These are phyloP conservation scores for Tachuris rubrigastra DNA, from an alignment of 2,113 vertebrate species.

Conservation along the genomic window DNA sequence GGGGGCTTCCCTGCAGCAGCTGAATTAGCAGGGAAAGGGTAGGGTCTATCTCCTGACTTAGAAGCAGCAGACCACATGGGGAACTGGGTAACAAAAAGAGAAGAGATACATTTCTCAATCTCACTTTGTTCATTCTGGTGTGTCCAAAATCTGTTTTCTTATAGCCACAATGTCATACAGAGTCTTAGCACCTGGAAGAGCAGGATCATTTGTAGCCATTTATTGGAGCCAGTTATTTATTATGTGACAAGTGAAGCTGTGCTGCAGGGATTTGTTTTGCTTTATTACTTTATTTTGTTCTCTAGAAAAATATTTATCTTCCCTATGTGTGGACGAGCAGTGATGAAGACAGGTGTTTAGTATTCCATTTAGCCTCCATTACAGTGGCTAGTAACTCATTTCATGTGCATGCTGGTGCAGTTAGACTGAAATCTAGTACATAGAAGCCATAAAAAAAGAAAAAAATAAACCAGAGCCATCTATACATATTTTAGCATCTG, in stretches of 20 bases:
- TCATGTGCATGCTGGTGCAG: not conserved
- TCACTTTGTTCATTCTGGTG: not conserved
- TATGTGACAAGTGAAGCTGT: rapidly evolving
- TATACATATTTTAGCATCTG: not conserved
- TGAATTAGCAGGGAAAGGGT: not conserved
- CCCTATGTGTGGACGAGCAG: not conserved
- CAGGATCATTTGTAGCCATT: rapidly evolving
- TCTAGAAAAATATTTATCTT: not conserved
- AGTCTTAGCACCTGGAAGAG: not conserved
- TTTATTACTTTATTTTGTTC: not conserved
- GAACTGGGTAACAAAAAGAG: not conserved
- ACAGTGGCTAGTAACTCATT: not conserved
- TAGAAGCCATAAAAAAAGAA: not conserved
- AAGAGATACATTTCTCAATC: not conserved
- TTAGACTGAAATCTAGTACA: not conserved
- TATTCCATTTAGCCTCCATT: not conserved
- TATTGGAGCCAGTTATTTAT: not conserved
- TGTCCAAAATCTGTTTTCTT: not conserved
- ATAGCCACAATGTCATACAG: not conserved
- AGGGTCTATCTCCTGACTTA: not conserved
- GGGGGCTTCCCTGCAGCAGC: not conserved
- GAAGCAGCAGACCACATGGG: not conserved
- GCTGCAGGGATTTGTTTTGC: not conserved
- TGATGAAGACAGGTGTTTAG: not conserved
- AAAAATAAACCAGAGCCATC: not conserved